A percentile compares a stretch with the other conserved stretches of the same genome.
Evolutionary conservation across 1,140 invertebrate species (phyloP).

Genomic region (Papilio glaucus): DNA sequence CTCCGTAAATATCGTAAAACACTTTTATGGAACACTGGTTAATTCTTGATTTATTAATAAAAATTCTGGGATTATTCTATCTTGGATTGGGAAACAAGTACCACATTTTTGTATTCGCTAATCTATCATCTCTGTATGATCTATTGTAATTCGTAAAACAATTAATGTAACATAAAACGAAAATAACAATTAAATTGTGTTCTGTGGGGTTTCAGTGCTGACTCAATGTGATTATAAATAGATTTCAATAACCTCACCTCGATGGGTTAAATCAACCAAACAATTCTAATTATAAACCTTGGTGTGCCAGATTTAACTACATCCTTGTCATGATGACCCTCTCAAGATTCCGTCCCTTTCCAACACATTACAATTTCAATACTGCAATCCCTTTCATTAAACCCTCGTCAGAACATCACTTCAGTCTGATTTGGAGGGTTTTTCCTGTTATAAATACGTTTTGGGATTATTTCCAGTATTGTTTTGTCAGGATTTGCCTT

Average conservation of each 20-base stretch:
- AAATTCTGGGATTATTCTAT: too few relatives aligned
- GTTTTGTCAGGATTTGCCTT: conserved; percentile 2
- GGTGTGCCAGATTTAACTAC: background rate
- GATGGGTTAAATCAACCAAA: background rate
- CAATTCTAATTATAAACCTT: conserved; percentile 19
- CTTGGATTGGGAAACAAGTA: too few relatives aligned
- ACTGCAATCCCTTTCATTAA: background rate
- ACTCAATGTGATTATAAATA: background rate
- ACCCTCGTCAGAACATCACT: conserved; percentile 32
- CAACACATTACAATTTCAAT: background rate
- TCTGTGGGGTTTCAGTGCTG: background rate
- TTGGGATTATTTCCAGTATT: conserved; percentile 19
- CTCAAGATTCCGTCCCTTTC: background rate
- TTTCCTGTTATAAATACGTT: conserved; percentile 8
- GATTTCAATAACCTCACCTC: background rate
- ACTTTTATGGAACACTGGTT: too few relatives aligned
- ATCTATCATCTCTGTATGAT: too few relatives aligned
- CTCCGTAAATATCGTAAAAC: too few relatives aligned
- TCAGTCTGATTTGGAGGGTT: conserved; percentile 27
- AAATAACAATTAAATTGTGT: background rate
- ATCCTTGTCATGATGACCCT: conserved; percentile 13
- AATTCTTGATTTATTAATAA: too few relatives aligned
- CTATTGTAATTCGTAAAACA: too few relatives aligned
- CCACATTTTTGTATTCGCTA: too few relatives aligned
- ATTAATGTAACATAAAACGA: too few relatives aligned